Percentiles rank a stretch among this genome's conserved stretches.
Evolutionary conservation across 2,113 vertebrate species (phyloP).

Genomic region (Fulica atra): DNA sequence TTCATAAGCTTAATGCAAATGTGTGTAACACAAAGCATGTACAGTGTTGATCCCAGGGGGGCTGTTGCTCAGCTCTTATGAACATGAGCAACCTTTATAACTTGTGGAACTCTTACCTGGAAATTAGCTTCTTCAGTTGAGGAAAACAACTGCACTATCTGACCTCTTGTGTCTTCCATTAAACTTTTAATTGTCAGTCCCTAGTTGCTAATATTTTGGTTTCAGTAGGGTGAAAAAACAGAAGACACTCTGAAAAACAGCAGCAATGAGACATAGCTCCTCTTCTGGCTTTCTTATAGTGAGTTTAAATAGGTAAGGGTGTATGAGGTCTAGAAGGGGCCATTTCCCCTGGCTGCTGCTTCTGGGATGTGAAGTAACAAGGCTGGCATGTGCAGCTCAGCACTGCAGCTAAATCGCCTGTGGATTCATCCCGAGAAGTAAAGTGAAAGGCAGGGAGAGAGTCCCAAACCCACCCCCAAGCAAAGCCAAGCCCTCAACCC

Average conservation of each 20-base stretch:
- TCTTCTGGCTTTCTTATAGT: not conserved
- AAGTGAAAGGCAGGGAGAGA: not conserved
- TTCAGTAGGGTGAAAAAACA: not conserved
- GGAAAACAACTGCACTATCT: not conserved
- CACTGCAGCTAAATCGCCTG: not conserved
- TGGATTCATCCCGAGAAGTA: not conserved
- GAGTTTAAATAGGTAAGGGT: not conserved
- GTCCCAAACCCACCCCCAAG: not conserved
- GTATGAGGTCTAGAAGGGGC: not conserved
- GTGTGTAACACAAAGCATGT: not conserved
- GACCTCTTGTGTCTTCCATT: not conserved
- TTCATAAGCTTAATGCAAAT: not conserved
- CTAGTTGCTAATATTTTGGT: not conserved
- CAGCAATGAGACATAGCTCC: not conserved
- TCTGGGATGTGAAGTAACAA: not conserved
- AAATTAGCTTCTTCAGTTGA: not conserved
- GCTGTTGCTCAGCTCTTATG: not conserved
- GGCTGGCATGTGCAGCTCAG: not conserved
- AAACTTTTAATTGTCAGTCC: not conserved
- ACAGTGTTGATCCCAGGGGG: not conserved
- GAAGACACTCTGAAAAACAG: not conserved
- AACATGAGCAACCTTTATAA: not conserved
- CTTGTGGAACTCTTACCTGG: not conserved
- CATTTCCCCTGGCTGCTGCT: not conserved
- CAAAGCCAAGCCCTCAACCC: not conserved